Base-by-base conservation (phyloP, 1,140 invertebrate species). In the Pygmarrhopalites habei region DNA sequence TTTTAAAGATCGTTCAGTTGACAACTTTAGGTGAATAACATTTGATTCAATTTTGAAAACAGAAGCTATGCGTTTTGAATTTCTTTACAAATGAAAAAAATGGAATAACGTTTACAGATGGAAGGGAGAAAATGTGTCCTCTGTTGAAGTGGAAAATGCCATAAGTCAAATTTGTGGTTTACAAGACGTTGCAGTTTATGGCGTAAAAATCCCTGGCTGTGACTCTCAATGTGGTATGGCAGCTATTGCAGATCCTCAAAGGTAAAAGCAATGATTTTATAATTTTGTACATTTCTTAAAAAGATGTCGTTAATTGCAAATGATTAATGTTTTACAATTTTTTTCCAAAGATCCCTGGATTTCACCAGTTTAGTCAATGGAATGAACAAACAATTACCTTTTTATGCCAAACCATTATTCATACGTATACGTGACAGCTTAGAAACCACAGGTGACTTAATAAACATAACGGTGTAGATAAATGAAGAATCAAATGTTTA, bases 141-240 rank as follows among this genome's bases (percentile, higher is more conserved):
- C 97, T 1, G 89, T 89, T 4, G 96, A 99, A 80, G 89, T 99
- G 2, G 96, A 99, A 78, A 89, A 85, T 2, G 83, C 93, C 58
- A 82, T 99, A 1, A 95, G 91, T 65, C 90, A 90, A 74, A 75
- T 91, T 21, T 78, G 88, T 10, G 82, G 85, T 56, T 88, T 95
- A 62, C 83, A 86, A 71, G 95, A 98, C 76, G 90, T 87, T 56
- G 86, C 95, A 32, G 93, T 97, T 4, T 92, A 88, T 71, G 88
- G 88, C 5, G 87, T 90, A 1, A 81, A 87, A 44, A 39, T 89
- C 66, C 84, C 85, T 65, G 83, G 88, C 56, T 81, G 82, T 57
- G 95, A 99, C 78, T 95, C 95, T 1, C 80, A 86, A 65, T 94
- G 94, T 26, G 95, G 95, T 19, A 98, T 98, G 95, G 92, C 88